phyloP scores from a whole-genome alignment of 2,888 invertebrate genomes.

The Metacarcinus magister region DNA sequence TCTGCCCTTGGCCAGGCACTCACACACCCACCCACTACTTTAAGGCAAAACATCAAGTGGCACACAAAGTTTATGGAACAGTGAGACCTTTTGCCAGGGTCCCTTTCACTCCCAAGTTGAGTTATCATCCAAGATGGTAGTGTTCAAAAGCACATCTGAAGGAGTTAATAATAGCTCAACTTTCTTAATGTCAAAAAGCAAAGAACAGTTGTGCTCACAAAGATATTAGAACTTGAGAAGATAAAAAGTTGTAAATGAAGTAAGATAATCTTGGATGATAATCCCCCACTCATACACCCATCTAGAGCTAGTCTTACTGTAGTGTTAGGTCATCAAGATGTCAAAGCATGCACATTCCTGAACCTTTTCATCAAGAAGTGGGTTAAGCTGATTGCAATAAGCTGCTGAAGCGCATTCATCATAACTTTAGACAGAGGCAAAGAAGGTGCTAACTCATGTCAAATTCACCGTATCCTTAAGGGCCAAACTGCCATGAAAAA shows the following conservation, averaged over 20 bases:
- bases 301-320: slow-evolving; percentile 74
- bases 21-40: slow-evolving; percentile 76
- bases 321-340: slow-evolving; percentile 75
- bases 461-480: slow-evolving; percentile 23
- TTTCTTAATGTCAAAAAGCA: slow-evolving; percentile 12
- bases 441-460: slow-evolving; percentile 65
- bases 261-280: slow-evolving; percentile 73
- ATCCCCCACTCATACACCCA: slow-evolving; percentile 79
- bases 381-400: slow-evolving; percentile 68
- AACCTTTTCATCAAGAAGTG: slow-evolving; percentile 58
- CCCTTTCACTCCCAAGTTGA: slow-evolving; percentile 80
- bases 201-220: slow-evolving; percentile 4
- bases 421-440: slow-evolving; percentile 65
- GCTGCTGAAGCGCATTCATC: slow-evolving; percentile 68
- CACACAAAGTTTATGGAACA: slow-evolving; percentile 80
- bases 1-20: slow-evolving; percentile 55
- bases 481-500: slow-evolving; percentile 60
- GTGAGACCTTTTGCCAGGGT: slow-evolving; percentile 83
- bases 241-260: slow-evolving; percentile 8
- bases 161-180: not conserved
- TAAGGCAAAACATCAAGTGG: slow-evolving; percentile 80
- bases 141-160: not conserved
- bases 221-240: slow-evolving; percentile 43
- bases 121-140: slow-evolving; percentile 74
- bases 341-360: slow-evolving; percentile 73